These are phyloP conservation scores for Zosterops japonicus DNA, from an alignment of 2,113 vertebrate species.

Conservation along the genomic window DNA sequence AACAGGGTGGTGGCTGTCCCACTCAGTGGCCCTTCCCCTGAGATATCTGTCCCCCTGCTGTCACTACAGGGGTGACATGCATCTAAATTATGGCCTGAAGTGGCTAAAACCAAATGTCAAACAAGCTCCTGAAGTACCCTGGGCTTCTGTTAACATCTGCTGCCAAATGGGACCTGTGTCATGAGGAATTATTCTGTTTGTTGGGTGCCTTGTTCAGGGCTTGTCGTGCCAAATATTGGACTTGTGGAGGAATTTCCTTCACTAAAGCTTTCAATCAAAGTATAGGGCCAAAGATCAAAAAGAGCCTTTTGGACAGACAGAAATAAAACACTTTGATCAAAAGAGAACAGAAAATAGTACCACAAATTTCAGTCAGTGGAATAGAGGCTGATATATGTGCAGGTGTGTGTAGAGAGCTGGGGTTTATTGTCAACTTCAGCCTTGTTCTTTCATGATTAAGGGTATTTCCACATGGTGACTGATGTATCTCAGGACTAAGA, in stretches of 20 bases:
- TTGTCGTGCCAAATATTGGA: neutral
- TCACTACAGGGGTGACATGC: neutral
- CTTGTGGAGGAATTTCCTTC: neutral
- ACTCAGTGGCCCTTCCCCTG: neutral
- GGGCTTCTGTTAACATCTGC: neutral
- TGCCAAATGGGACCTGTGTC: neutral
- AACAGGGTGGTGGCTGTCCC: neutral
- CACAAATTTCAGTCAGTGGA: neutral
- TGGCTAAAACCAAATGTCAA: neutral
- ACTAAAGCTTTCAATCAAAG: neutral
- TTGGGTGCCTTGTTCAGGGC: neutral
- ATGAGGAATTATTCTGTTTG: neutral
- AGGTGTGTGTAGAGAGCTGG: accelerated
- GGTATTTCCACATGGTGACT: neutral
- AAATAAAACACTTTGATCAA: neutral
- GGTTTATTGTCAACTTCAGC: neutral
- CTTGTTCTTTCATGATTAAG: neutral
- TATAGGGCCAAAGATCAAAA: neutral
- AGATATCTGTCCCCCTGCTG: neutral
- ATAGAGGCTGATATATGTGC: neutral
- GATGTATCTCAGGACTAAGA: neutral
- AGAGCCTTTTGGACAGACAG: neutral
- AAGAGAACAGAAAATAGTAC: neutral
- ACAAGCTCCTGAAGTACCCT: neutral
- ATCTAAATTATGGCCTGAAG: neutral